These are phyloP conservation scores for Prosapia bicincta DNA, from an alignment of 2,888 invertebrate species.

Conservation along the genomic window DNA sequence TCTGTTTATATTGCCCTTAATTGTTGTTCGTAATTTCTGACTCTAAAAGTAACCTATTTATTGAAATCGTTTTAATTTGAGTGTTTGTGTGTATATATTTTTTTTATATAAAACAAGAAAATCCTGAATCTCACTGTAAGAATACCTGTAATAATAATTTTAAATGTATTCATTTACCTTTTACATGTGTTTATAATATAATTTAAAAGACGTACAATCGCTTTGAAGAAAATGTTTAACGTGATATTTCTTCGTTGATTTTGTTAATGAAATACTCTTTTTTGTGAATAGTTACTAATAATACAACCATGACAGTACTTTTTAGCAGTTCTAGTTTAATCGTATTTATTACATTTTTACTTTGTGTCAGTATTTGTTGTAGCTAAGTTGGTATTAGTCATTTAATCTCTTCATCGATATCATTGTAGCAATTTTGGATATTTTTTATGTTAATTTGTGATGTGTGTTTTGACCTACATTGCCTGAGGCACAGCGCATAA, in stretches of 20 bases:
- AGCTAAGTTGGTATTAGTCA: neutral
- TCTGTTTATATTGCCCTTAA: neutral
- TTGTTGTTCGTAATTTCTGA: neutral
- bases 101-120: conserved; percentile 20
- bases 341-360: neutral
- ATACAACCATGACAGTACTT: neutral
- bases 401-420: no score
- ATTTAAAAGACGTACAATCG: conserved; percentile 26
- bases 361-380: neutral
- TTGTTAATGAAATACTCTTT: neutral
- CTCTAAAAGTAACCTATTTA: conserved; percentile 16
- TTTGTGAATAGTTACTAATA: neutral
- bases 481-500: no score
- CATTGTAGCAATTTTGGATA: no score
- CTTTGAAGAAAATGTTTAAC: neutral
- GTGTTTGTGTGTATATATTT: conserved; percentile 23
- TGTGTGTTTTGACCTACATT: no score
- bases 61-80: conserved; percentile 24
- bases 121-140: neutral
- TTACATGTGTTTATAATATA: conserved; percentile 15
- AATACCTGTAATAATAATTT: conserved; percentile 22
- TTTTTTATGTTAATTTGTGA: no score
- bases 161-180: conserved; percentile 20
- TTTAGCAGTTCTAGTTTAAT: neutral
- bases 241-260: conserved; percentile 10